These are phyloP conservation scores for Drosophila nr. medialis DNA, from an alignment of 2,888 invertebrate genomes.

Conservation along the genomic window DNA sequence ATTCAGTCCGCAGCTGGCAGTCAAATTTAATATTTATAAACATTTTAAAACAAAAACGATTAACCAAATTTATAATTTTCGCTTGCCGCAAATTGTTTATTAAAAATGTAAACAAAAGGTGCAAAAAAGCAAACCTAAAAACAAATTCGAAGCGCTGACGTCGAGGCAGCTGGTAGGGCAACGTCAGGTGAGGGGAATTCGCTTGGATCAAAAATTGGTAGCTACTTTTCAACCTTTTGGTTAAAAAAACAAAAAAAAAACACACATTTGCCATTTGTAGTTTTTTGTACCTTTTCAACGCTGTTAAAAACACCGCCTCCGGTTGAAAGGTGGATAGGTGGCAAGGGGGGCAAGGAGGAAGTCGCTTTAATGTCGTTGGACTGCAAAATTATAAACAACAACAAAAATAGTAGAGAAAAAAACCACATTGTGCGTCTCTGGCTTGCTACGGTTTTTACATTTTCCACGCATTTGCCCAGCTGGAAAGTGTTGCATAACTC, in stretches of 20 bases:
- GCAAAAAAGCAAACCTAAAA: conserved; percentile 5
- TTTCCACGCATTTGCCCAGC: conserved; percentile 43
- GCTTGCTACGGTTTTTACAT: conserved; percentile 55
- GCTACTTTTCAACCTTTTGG: conserved; percentile 35
- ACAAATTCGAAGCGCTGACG: conserved; percentile 19
- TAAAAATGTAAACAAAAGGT: conserved; percentile 70
- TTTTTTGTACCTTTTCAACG: conserved; percentile 25
- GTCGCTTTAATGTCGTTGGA: conserved; percentile 6
- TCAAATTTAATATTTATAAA: conserved; percentile 69
- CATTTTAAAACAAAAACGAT: conserved; percentile 41
- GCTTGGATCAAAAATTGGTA: conserved; percentile 21
- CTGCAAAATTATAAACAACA: conserved; percentile 5
- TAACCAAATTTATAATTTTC: conserved; percentile 49
- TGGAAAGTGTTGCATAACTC: conserved; percentile 58
- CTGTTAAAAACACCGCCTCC: conserved; percentile 38
- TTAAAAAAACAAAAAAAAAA: conserved; percentile 11
- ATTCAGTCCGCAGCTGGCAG: conserved; percentile 48
- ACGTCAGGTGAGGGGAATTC: neutral
- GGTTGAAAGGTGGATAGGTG: conserved; percentile 1
- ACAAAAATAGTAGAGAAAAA: conserved; percentile 10
- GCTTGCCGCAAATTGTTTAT: conserved; percentile 53
- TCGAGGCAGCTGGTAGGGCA: neutral
- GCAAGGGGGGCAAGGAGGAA: neutral
- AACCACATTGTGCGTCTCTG: conserved; percentile 34
- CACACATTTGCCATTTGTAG: conserved; percentile 55